Conservation (phyloP, 2,888 invertebrate species). For the Morinoia aosen region DNA sequence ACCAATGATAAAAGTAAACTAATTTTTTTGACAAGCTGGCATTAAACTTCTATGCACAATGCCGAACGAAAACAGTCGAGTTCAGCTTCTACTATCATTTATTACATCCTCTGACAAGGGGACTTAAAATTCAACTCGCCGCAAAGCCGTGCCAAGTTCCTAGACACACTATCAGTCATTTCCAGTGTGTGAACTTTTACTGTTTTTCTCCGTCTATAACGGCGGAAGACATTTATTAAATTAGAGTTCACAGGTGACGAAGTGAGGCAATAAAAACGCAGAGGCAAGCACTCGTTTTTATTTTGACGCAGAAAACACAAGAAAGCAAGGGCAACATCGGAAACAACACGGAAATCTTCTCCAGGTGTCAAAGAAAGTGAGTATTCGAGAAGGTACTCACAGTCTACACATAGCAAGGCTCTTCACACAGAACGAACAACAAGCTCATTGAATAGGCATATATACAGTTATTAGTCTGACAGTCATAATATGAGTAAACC, state of each 20-base stretch:
- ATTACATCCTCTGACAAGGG: background rate
- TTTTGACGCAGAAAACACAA: background rate
- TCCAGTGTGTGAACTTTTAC: background rate
- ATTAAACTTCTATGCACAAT: background rate
- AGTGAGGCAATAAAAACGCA: background rate
- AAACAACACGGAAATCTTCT: background rate
- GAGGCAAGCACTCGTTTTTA: background rate
- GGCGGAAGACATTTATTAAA: background rate
- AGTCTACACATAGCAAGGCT: background rate
- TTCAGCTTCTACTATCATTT: background rate
- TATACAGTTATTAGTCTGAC: background rate
- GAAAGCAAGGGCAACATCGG: background rate
- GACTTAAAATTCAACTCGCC: background rate
- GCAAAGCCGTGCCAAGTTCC: background rate
- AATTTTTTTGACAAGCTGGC: background rate
- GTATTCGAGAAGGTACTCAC: background rate
- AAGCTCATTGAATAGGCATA: background rate
- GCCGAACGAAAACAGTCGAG: background rate
- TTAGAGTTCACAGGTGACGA: background rate
- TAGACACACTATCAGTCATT: background rate
- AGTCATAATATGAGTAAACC: background rate
- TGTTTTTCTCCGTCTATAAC: background rate
- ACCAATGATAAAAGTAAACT: background rate
- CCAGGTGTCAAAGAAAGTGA: background rate
- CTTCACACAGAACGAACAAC: background rate